A percentile compares a stretch with the other conserved stretches of the same genome.
Evolutionary conservation across 2,113 vertebrate genomes (phyloP).

Genomic region (Azemiops feae): DNA sequence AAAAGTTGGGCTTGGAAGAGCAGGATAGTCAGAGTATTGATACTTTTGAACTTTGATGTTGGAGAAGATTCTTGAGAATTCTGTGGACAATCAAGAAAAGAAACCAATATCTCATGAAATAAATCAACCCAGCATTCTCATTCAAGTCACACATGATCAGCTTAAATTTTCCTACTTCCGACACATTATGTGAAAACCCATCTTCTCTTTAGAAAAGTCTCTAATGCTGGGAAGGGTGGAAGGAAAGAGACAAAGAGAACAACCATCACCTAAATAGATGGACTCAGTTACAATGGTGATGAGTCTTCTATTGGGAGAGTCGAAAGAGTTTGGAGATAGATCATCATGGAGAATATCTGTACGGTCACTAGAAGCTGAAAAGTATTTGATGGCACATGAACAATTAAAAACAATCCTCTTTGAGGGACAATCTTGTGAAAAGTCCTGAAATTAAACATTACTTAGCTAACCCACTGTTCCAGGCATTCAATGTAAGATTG

Average conservation of each 20-base stretch:
- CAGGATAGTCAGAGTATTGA: not conserved
- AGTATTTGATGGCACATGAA: not conserved
- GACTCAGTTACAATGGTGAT: not conserved
- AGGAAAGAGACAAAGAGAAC: not conserved
- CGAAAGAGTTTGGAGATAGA: not conserved
- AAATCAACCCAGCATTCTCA: not conserved
- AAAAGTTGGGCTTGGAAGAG: not conserved
- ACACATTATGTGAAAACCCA: not conserved
- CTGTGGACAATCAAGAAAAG: not conserved
- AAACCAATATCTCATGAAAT: not conserved
- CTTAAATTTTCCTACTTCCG: not conserved
- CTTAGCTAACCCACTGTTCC: not conserved
- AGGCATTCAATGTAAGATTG: not conserved
- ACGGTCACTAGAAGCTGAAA: not conserved
- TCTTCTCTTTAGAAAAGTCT: not conserved
- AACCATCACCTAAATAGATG: not conserved
- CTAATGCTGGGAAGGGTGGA: not conserved
- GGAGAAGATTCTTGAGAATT: not conserved
- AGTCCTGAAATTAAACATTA: not conserved
- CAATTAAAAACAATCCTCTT: not conserved
- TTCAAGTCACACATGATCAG: not conserved
- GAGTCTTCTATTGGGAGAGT: not conserved
- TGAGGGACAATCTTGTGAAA: not conserved
- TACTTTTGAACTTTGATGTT: not conserved
- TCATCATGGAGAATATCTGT: too few species aligned